Evolutionary conservation across 2,113 vertebrate genomes (phyloP).

Genomic region (Eulacestoma nigropectus): DNA sequence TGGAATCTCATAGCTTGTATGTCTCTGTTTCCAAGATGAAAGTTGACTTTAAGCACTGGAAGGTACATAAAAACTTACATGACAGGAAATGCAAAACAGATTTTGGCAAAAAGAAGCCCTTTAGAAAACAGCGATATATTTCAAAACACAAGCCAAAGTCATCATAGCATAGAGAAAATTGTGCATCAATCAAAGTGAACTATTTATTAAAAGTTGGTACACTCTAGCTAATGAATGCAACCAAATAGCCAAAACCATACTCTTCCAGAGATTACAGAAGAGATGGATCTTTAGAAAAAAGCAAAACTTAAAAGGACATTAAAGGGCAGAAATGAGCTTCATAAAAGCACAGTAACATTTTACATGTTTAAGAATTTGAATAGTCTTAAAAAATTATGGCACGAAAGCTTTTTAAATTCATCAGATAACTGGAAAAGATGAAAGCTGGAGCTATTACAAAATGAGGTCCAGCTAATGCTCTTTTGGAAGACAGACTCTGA

Average conservation of each 20-base stretch:
- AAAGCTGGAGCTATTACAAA: background rate
- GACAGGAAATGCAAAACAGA: conserved; percentile 36
- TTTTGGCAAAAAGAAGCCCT: background rate
- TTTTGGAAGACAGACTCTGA: background rate
- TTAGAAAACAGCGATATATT: background rate
- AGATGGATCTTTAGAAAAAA: background rate
- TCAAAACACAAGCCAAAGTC: conserved; percentile 2
- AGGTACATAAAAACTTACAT: conserved; percentile 9
- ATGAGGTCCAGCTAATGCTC: background rate
- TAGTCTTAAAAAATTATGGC: background rate
- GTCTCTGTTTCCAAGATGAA: background rate
- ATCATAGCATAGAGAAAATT: background rate
- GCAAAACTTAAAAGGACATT: background rate
- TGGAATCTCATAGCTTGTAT: background rate
- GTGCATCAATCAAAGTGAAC: background rate
- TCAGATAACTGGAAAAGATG: background rate
- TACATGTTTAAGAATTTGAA: background rate
- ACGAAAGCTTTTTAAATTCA: background rate
- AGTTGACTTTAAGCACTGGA: background rate
- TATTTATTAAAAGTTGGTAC: background rate
- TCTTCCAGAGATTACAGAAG: background rate
- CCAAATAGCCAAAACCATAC: background rate
- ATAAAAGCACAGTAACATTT: background rate
- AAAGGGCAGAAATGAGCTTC: background rate
- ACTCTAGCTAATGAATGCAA: conserved; percentile 8